phyloP scores from a whole-genome alignment of 1,140 invertebrate genomes.

The Parapsyche elsis region DNA sequence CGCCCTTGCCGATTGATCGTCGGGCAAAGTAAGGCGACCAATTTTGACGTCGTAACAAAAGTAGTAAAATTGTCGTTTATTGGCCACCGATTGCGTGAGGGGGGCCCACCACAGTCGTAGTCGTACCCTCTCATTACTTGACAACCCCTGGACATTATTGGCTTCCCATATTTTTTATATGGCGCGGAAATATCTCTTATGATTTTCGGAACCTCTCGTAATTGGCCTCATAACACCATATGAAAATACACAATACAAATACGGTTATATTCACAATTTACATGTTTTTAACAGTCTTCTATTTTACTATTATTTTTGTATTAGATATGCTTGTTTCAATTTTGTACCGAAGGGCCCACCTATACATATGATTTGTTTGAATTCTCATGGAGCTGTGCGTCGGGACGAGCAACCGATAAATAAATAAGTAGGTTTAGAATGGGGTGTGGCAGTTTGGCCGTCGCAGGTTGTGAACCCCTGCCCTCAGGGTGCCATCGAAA shows the following conservation, averaged over 20 bases:
- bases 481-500: slow-evolving; percentile 43
- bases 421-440: slow-evolving; percentile 45
- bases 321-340: no score
- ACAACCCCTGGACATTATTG: slow-evolving; percentile 53
- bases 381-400: slow-evolving; percentile 26
- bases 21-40: slow-evolving; percentile 42
- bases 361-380: slow-evolving; percentile 33
- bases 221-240: slow-evolving; percentile 22
- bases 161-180: slow-evolving; percentile 48
- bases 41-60: slow-evolving; percentile 56
- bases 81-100: slow-evolving; percentile 49
- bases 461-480: slow-evolving; percentile 35
- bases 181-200: slow-evolving; percentile 36
- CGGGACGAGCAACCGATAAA: slow-evolving; percentile 38
- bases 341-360: no score
- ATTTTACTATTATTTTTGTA: no score
- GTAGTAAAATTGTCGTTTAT: slow-evolving; percentile 55
- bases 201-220: slow-evolving; percentile 36
- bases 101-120: not conserved
- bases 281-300: no score
- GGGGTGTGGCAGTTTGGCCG: slow-evolving; percentile 31
- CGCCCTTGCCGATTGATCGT: slow-evolving; percentile 33
- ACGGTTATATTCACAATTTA: not conserved
- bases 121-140: slow-evolving; percentile 37
- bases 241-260: not conserved